phyloP scores from a whole-genome alignment of 2,888 invertebrate species.

The Anthophora plumipes region DNA sequence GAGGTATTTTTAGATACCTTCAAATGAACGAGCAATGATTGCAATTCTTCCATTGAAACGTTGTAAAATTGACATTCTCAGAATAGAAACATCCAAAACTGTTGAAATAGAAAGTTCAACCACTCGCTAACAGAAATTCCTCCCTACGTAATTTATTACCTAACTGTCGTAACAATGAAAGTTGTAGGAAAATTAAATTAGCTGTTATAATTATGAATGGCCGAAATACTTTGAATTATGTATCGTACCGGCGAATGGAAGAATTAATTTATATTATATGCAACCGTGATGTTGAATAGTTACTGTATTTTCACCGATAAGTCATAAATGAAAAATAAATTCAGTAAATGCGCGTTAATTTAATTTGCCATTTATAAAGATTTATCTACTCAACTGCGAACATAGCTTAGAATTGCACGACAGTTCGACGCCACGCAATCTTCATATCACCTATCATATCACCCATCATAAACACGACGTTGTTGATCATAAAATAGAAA shows the following conservation, averaged over 20 bases:
- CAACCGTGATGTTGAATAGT: not conserved
- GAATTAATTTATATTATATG: not conserved
- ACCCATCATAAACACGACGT: slow-evolving; percentile 25
- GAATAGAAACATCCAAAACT: not conserved
- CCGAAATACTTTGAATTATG: not conserved
- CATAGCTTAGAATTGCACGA: slow-evolving; percentile 5
- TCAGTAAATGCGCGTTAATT: no score
- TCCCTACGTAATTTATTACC: slow-evolving; percentile 18
- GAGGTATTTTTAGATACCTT: no score
- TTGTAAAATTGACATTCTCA: slow-evolving; percentile 1
- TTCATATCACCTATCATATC: slow-evolving; percentile 11
- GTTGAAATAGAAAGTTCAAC: slow-evolving; percentile 6
- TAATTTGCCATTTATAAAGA: not conserved
- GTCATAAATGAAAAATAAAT: no score
- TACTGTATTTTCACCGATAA: not conserved
- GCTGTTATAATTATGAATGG: not conserved
- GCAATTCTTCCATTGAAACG: not conserved
- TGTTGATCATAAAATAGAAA: slow-evolving; percentile 25
- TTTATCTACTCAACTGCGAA: not conserved
- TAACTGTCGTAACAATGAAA: slow-evolving; percentile 4
- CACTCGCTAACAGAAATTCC: not conserved
- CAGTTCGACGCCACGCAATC: slow-evolving; percentile 18
- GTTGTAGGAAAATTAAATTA: slow-evolving; percentile 21
- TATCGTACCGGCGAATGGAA: not conserved
- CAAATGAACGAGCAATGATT: not conserved